Evolutionary conservation across 2,797 vertebrate genomes (phyloP).

Genomic region (Malurus leucopterus): DNA sequence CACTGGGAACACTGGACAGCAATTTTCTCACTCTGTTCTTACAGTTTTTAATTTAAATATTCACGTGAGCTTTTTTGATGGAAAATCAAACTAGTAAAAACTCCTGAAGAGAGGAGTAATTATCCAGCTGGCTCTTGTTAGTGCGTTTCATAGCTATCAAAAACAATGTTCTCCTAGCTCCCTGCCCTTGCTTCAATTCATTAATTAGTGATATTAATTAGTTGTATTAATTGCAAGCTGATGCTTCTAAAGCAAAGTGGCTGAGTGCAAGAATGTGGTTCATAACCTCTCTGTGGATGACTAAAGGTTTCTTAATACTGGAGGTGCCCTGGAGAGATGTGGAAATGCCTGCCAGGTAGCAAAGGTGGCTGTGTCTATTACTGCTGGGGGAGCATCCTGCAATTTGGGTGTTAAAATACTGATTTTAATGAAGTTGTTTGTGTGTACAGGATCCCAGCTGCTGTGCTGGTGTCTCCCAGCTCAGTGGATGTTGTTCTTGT

Average conservation of each 20-base stretch:
- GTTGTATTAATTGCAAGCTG: slow-evolving; percentile 5
- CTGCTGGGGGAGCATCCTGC: neutral
- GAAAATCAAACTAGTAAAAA: neutral
- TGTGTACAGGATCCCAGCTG: neutral
- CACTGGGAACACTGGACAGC: neutral
- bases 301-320: neutral
- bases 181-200: neutral
- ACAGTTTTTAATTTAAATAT: neutral
- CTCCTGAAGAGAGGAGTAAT: neutral
- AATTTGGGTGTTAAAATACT: neutral
- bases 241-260: neutral
- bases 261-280: neutral
- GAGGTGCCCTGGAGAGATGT: neutral
- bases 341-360: neutral
- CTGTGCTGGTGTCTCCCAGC: neutral
- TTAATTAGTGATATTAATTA: slow-evolving; percentile 37
- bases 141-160: neutral
- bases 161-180: neutral
- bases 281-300: neutral
- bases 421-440: neutral
- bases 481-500: neutral
- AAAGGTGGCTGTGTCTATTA: rapidly evolving
- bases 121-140: slow-evolving; percentile 6
- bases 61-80: neutral
- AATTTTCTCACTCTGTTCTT: neutral